A percentile compares a stretch with the other conserved stretches of the same genome.
These are phyloP conservation scores for Melanostoma mellinum DNA, from an alignment of 2,888 invertebrate genomes.

Conservation along the genomic window DNA sequence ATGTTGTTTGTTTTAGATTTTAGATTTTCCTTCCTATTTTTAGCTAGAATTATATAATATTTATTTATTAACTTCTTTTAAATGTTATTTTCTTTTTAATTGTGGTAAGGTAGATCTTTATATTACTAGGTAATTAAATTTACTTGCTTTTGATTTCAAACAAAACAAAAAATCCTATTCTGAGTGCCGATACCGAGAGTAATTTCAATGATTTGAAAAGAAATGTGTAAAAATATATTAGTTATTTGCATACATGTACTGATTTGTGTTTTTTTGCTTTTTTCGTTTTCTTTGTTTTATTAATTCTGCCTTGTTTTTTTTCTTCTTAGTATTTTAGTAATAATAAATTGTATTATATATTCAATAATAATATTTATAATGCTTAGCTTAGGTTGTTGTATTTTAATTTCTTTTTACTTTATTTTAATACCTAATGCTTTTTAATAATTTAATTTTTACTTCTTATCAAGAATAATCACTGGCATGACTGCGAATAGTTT, in stretches of 20 bases:
- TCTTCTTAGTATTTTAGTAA: conserved; percentile 45
- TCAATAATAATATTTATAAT: conserved; percentile 64
- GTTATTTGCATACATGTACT: conserved; percentile 37
- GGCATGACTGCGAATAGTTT: conserved; percentile 69
- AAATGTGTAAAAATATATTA: conserved; percentile 63
- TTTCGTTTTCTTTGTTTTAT: conserved; percentile 18
- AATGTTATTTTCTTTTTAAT: conserved; percentile 14
- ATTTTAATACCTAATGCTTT: conserved; percentile 32
- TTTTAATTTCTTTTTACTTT: conserved; percentile 39
- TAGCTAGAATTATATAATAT: conserved; percentile 6
- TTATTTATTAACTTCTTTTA: conserved; percentile 1
- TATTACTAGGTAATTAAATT: neutral
- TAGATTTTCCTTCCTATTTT: conserved; percentile 21
- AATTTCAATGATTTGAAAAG: conserved; percentile 54
- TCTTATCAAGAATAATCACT: conserved; percentile 72
- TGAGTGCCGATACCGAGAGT: conserved; percentile 63
- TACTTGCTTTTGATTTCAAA: conserved; percentile 6
- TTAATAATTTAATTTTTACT: conserved; percentile 50
- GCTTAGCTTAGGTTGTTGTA: conserved; percentile 65
- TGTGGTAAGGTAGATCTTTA: neutral
- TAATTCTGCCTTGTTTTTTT: conserved; percentile 39
- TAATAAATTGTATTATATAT: conserved; percentile 54
- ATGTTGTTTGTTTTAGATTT: conserved; percentile 29
- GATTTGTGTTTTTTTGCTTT: conserved; percentile 33
- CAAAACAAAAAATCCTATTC: conserved; percentile 43